Conservation (phyloP, 2,888 invertebrate species). For the Biston stratarius region DNA sequence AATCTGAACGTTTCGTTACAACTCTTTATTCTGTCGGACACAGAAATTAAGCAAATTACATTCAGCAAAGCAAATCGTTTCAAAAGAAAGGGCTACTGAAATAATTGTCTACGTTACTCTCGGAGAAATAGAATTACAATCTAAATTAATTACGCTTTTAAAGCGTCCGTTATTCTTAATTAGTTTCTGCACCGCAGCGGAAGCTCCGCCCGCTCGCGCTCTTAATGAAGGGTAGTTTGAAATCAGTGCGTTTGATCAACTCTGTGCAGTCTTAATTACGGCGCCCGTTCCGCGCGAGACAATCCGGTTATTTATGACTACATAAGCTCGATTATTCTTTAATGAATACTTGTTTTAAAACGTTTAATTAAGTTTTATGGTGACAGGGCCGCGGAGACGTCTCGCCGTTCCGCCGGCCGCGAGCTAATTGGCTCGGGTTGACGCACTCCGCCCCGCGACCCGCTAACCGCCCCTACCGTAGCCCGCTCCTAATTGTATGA, state of each 20-base stretch:
- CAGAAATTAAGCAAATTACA: constrained; percentile 83
- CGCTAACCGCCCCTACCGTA: constrained; percentile 58
- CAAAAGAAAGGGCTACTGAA: constrained; percentile 85
- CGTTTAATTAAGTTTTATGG: constrained; percentile 88
- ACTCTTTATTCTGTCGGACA: constrained; percentile 76
- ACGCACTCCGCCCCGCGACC: constrained; percentile 72
- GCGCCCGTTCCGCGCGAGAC: constrained; percentile 85
- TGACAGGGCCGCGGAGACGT: constrained; percentile 82
- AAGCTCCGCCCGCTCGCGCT: constrained; percentile 78
- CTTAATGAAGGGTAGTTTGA: constrained; percentile 86
- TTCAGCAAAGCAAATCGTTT: constrained; percentile 81
- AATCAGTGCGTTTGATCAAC: constrained; percentile 87
- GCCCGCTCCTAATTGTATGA: constrained; percentile 84
- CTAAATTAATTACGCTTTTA: constrained; percentile 87
- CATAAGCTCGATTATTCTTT: constrained; percentile 88
- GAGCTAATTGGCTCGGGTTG: constrained; percentile 86
- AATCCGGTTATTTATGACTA: constrained; percentile 87
- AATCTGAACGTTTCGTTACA: constrained; percentile 54
- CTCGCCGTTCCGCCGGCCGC: constrained; percentile 84
- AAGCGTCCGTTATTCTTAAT: constrained; percentile 87
- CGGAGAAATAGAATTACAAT: constrained; percentile 86
- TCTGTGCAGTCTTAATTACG: constrained; percentile 87
- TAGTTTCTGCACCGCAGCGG: constrained; percentile 87
- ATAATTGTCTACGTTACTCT: constrained; percentile 86
- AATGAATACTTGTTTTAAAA: constrained; percentile 88